Evolutionary conservation across 2,797 vertebrate genomes (phyloP), one percentile per base, ranked within the genome.

Genomic region (Chanos chanos): DNA sequence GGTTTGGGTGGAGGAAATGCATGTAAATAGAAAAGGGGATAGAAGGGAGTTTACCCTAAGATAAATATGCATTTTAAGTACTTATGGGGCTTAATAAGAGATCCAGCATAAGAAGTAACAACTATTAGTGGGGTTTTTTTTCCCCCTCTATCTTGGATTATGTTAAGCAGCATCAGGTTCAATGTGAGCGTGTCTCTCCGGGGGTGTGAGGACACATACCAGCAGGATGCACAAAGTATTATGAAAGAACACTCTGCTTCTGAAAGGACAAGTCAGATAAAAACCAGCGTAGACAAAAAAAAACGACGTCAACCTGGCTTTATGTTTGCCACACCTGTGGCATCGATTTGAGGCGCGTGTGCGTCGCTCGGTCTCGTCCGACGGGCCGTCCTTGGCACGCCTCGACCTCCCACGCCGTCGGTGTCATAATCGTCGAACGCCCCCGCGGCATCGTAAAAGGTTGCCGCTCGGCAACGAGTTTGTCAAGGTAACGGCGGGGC

Each of bases 401-500:
- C n/a, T n/a, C n/a, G n/a, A n/a, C n/a, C n/a, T n/a, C n/a, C n/a
- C n/a, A n/a, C n/a, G n/a, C n/a, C n/a, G n/a, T n/a, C n/a, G n/a
- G n/a, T n/a, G n/a, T n/a, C n/a, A n/a, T n/a, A n/a, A n/a, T n/a
- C n/a, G n/a, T n/a, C n/a, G n/a, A n/a, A n/a, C n/a, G n/a, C n/a
- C n/a, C n/a, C n/a, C n/a, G n/a, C n/a, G n/a, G n/a, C n/a, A n/a
- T n/a, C 61, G 40, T 47, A 54, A 37, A 54, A 54, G 39, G 31
- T 39, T 55, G 64, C 62, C 64, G 59, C 25, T 75, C 68, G 76
- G 73, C 27, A 73, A 77, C 59, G n/a, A n/a, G n/a, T 76, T 77
- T 76, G 71, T 78, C 76, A 77, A 77, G 67, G 73, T 81, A 76
- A 76, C 50, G 59, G 57, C 60, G 66, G 7, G 52, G 19, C 50